These are phyloP conservation scores for Drosophila pandora DNA, from an alignment of 1,140 invertebrate species.

Conservation along the genomic window DNA sequence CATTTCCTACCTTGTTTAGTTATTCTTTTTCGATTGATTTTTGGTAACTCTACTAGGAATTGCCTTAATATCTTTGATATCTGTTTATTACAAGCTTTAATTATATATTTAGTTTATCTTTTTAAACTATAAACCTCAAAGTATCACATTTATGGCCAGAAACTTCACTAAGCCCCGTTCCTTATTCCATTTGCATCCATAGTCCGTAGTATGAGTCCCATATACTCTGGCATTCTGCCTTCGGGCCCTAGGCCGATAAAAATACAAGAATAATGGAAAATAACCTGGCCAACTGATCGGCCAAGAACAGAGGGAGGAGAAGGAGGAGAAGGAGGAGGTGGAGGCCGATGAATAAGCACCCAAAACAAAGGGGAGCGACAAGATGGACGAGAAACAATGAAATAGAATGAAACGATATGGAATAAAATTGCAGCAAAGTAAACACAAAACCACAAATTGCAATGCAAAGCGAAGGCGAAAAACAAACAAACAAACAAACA, in stretches of 20 bases:
- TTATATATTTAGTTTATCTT: too few relatives aligned
- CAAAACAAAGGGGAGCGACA: neutral
- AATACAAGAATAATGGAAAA: slow-evolving; percentile 45
- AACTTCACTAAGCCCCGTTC: too few relatives aligned
- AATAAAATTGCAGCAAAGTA: slow-evolving; percentile 26
- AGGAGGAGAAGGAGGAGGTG: neutral
- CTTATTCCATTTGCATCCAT: neutral
- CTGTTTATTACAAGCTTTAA: too few relatives aligned
- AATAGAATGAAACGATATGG: slow-evolving; percentile 55
- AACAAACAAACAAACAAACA: slow-evolving; percentile 63
- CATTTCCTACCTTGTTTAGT: too few relatives aligned
- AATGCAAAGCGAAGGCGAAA: slow-evolving; percentile 45
- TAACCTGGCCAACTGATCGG: slow-evolving; percentile 35
- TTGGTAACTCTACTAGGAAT: too few relatives aligned
- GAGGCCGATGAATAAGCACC: slow-evolving; percentile 31
- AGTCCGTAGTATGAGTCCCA: neutral
- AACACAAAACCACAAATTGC: slow-evolving; percentile 48
- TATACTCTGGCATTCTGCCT: neutral
- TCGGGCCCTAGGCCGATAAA: slow-evolving; percentile 44
- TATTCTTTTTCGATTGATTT: too few relatives aligned
- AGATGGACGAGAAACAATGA: slow-evolving; percentile 2
- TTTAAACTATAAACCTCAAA: too few relatives aligned
- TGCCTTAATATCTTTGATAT: too few relatives aligned
- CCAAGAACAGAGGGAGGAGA: slow-evolving; percentile 11
- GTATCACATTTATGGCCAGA: too few relatives aligned